A percentile compares a stretch with the other conserved stretches of the same genome.
These are phyloP conservation scores for Rhinophrynus dorsalis DNA, from an alignment of 2,797 vertebrate genomes.

Conservation along the genomic window DNA sequence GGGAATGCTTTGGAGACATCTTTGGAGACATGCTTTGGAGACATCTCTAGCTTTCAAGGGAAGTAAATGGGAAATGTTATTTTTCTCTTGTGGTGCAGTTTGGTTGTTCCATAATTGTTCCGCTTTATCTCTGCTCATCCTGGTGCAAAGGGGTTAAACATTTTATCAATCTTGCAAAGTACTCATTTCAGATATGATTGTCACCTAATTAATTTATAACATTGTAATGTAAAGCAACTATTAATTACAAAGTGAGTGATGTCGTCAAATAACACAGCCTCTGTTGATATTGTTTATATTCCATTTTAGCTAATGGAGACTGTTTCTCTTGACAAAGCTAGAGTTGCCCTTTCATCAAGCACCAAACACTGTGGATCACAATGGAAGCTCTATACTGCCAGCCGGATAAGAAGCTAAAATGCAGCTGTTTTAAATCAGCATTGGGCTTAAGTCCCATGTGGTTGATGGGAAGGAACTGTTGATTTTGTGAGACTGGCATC, in stretches of 20 bases:
- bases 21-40: too few relatives aligned
- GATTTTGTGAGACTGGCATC: conserved; percentile 35
- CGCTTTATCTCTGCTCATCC: too few relatives aligned
- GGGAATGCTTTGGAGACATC: too few relatives aligned
- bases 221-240: not conserved
- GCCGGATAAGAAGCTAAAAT: conserved; percentile 17
- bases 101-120: too few relatives aligned
- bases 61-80: too few relatives aligned
- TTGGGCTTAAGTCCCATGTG: conserved; percentile 9
- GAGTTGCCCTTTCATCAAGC: conserved; percentile 18
- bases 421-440: conserved; percentile 39
- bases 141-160: too few relatives aligned
- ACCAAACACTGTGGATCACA: not conserved
- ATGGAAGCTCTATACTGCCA: conserved; percentile 29
- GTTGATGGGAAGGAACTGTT: conserved; percentile 36
- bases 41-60: too few relatives aligned
- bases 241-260: conserved; percentile 5
- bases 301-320: conserved; percentile 24
- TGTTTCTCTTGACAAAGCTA: conserved; percentile 21
- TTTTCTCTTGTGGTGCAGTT: too few relatives aligned
- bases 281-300: conserved; percentile 9
- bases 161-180: not conserved
- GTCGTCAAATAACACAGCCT: conserved; percentile 1
- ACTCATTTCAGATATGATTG: not conserved
- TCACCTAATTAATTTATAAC: conserved; percentile 11